A percentile compares a stretch with the other conserved stretches of the same genome.
phyloP scores from a whole-genome alignment of 1,140 invertebrate genomes.

The Leguminivora glycinivorella region DNA sequence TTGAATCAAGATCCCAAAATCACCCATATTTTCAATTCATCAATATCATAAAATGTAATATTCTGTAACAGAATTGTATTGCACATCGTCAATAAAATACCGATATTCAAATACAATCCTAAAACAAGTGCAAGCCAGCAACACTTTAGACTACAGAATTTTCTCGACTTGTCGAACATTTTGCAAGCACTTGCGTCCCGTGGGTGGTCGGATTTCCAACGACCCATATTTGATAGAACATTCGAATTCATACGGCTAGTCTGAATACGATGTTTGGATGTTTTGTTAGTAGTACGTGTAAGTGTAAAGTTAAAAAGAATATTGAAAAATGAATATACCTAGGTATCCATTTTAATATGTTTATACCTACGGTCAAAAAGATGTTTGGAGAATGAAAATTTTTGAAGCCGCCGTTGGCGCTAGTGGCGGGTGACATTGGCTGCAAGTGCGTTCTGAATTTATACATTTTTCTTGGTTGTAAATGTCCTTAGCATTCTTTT shows the following conservation, averaged over 20 bases:
- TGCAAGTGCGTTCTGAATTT: too few species aligned
- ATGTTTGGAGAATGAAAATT: too few species aligned
- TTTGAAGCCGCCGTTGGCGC: too few species aligned
- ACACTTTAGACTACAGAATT: not conserved
- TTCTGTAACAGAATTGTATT: not conserved
- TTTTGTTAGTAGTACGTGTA: constrained; percentile 10
- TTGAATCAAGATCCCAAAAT: too few species aligned
- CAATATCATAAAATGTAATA: too few species aligned
- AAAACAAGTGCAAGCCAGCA: not conserved
- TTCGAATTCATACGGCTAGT: constrained; percentile 9
- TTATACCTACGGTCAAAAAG: too few species aligned
- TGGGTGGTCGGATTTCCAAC: not conserved
- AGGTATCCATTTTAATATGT: too few species aligned
- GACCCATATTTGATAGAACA: constrained; percentile 11
- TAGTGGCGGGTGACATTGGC: too few species aligned
- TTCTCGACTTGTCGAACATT: constrained; percentile 8
- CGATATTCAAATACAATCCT: not conserved
- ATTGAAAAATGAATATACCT: not conserved
- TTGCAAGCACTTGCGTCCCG: not conserved
- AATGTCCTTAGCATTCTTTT: too few species aligned
- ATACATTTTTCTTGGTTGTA: too few species aligned
- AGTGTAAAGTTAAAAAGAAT: not conserved
- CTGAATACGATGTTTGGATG: constrained; percentile 1
- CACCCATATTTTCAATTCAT: too few species aligned
- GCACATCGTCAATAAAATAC: not conserved